Evolutionary conservation across 2,113 vertebrate genomes (phyloP), one percentile per base, ranked within the genome.

Genomic region (Vulpes lagopus): DNA sequence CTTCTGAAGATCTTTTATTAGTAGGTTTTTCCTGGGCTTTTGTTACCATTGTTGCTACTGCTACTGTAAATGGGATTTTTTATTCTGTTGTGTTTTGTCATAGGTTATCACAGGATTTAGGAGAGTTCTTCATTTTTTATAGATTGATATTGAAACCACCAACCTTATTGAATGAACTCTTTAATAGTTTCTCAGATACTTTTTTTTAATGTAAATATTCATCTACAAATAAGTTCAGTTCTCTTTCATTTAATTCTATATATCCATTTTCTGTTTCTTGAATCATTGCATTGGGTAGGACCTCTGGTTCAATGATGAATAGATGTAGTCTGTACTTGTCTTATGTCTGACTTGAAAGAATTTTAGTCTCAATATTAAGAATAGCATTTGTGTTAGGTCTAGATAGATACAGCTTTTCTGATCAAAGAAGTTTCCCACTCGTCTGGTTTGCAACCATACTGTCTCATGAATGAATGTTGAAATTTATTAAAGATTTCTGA

Each of bases 161-260:
- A 62, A 38, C 19, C 4, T 65, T 82, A 73, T 23, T 76, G 9
- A 92, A 74, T 76, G 9, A 92, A 74, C 43, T 96, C 22, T 86
- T 84, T 81, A 81, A 35, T 76, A 84, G 60, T 80, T 80, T 91
- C 38, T 62, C 9, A 78, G 27, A 38, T 53, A 71, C 35, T 35
- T 19, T 65, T 71, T 71, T 91, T 92, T 32, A 59, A n/a, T 80
- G 25, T 80, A 78, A 25, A 19, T 35, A 67, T 10, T 90, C 30
- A 76, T 60, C 35, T 76, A 86, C 53, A 79, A 23, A 43, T 60
- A 71, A 62, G 53, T 64, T 86, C 22, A 95, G 3, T 86, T 86
- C 38, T 55, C 81, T 91, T 79, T 51, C 32, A 60, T 91, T 91
- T 32, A 91, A 15, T 95, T 95, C 85, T 92, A 71, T 20, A 25